Percentiles rank a stretch among this genome's conserved stretches.
These are phyloP conservation scores for Lethenteron camtschaticum DNA, from an alignment of 2,113 vertebrate genomes.

Conservation along the genomic window DNA sequence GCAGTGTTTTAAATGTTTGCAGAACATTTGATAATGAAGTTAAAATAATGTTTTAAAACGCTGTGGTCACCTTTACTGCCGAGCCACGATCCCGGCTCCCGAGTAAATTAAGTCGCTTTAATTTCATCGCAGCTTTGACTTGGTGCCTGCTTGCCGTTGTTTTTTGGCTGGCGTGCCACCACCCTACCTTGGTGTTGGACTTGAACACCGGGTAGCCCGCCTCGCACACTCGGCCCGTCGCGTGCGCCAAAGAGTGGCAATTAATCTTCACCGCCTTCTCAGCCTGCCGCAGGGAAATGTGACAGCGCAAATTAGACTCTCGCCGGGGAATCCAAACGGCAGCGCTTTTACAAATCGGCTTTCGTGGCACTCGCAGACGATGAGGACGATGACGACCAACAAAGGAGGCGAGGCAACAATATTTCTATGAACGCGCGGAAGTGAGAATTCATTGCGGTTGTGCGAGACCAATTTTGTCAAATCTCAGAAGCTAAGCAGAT, in stretches of 20 bases:
- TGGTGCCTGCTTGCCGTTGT: not conserved
- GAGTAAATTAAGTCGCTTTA: not conserved
- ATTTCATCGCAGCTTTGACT: not conserved
- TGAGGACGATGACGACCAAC: too few relatives aligned
- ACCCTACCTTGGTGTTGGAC: conserved; percentile 4
- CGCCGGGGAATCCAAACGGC: too few relatives aligned
- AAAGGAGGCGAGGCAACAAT: too few relatives aligned
- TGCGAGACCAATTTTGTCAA: too few relatives aligned
- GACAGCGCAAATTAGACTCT: too few relatives aligned
- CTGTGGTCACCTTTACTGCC: not conserved
- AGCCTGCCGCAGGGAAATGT: not conserved
- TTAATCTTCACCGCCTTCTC: not conserved
- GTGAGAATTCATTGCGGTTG: too few relatives aligned
- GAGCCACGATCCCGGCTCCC: not conserved
- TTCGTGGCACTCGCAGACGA: too few relatives aligned
- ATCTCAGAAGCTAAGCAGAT: too few relatives aligned
- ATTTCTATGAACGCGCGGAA: too few relatives aligned
- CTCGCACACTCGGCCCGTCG: not conserved
- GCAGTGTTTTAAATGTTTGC: not conserved
- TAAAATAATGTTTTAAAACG: not conserved
- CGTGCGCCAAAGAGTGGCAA: not conserved
- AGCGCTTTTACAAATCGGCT: too few relatives aligned
- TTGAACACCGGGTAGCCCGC: not conserved
- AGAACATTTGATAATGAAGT: not conserved
- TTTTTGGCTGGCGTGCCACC: not conserved